Evolutionary conservation across 2,888 invertebrate genomes (phyloP), one percentile per base, ranked within the genome.

Genomic region (Mimachlamys varia): DNA sequence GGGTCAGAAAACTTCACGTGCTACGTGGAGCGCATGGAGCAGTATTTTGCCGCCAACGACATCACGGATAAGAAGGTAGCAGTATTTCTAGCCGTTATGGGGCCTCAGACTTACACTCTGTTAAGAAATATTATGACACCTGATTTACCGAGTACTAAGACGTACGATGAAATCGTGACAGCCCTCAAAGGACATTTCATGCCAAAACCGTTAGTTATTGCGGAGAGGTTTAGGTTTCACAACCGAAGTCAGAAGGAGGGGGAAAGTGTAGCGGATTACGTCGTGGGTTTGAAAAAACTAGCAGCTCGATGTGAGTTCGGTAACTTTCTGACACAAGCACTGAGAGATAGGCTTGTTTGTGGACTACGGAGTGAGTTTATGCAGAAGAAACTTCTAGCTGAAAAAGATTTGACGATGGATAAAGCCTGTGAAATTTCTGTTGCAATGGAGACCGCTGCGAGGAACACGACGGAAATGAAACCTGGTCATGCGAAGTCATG

Each of bases 401-500:
- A 58, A 58, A 58, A 58, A 58, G 58, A 58, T 58, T n/a, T 58
- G 58, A 58, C 58, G 3, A 0, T 58, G 58, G 22, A 58, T 1
- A 58, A 22, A 19, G 58, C 58, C 58, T 58, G 58, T 22, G 58
- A 58, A n/a, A 58, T 58, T 19, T 22, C 58, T 17, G 58, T 58
- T 58, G 58, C 58, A 2, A 58, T 58, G 58, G 58, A 58, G n/a
- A 58, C 58, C 58, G 58, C 50, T 12, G 50, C 50, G 88, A 88
- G 44, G 88, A 50, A 88, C 88, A 58, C 58, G n/a, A 58, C 58
- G 58, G 58, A 58, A 58, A 58, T 58, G 58, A 58, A 58, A n/a
- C n/a, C 58, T 0, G 58, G 58, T 2, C 7, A 58, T 19, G 58
- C 10, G n/a, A 2, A 0, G n/a, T n/a, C n/a, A n/a, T n/a, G n/a